Percentiles rank a stretch among this genome's conserved stretches.
These are phyloP conservation scores for Conops quadrifasciatus DNA, from an alignment of 2,888 invertebrate species.

Conservation along the genomic window DNA sequence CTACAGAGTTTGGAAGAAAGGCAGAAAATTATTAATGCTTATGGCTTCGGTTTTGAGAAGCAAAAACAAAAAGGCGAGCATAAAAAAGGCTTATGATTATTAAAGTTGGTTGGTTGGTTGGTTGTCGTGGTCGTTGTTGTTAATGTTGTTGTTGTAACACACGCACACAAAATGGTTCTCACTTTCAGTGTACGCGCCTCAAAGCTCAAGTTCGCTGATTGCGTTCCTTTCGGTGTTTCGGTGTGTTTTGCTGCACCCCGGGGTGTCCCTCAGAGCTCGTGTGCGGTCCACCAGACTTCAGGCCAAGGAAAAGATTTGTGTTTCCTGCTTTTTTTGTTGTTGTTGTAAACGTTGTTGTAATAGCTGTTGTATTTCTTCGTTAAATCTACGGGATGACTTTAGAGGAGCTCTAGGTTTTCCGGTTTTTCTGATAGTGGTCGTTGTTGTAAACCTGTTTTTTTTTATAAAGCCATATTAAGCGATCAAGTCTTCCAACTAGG, in stretches of 20 bases:
- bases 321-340: background rate
- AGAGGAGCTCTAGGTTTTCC: too few relatives aligned
- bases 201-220: too few relatives aligned
- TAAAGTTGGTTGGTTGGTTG: background rate
- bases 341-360: constrained; percentile 16
- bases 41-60: background rate
- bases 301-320: background rate
- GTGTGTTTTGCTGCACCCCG: background rate
- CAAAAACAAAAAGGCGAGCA: constrained; percentile 13
- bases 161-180: constrained; percentile 36
- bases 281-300: constrained; percentile 31
- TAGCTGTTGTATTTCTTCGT: constrained; percentile 5
- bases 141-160: constrained; percentile 23
- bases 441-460: constrained; percentile 1
- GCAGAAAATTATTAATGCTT: constrained; percentile 17
- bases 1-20: background rate
- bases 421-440: constrained; percentile 14
- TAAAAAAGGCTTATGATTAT: constrained; percentile 26
- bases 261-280: constrained; percentile 10
- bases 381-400: too few relatives aligned
- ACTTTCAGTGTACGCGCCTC: constrained; percentile 5
- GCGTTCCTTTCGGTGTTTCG: too few relatives aligned
- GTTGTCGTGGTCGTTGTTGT: constrained; percentile 22
- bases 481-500: constrained; percentile 31
- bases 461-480: constrained; percentile 28